phyloP scores from a whole-genome alignment of 2,888 invertebrate genomes.

The Tipula lateralis region DNA sequence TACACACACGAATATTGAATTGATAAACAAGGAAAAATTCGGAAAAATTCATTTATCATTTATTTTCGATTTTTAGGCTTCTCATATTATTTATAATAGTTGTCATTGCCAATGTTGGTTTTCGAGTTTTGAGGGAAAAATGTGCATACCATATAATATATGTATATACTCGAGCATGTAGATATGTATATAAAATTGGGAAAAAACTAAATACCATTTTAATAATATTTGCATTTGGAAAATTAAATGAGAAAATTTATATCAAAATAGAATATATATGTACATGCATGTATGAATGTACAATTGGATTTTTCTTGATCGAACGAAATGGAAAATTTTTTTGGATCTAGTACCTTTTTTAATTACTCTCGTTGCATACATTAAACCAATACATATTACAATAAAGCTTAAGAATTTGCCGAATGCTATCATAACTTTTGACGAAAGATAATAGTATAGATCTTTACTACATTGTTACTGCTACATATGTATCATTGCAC shows the following conservation, averaged over 20 bases:
- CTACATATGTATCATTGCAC: not conserved
- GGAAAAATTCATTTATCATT: conserved; percentile 19
- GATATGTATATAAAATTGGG: not conserved
- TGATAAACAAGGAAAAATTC: not conserved
- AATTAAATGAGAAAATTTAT: conserved; percentile 15
- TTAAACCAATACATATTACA: no score
- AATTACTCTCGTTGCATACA: not conserved
- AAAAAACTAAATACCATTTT: conserved; percentile 13
- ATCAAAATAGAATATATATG: not conserved
- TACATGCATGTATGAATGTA: not conserved
- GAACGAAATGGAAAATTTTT: not conserved
- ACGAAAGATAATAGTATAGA: not conserved
- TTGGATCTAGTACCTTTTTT: not conserved
- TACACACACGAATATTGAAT: not conserved
- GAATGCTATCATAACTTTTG: not conserved
- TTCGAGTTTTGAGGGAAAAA: not conserved
- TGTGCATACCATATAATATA: not conserved
- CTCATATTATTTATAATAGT: not conserved
- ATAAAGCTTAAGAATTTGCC: not conserved
- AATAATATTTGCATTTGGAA: conserved; percentile 24
- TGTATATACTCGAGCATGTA: no score
- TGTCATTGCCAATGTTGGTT: not conserved
- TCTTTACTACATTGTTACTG: not conserved
- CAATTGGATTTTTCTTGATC: not conserved
- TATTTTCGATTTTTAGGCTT: conserved; percentile 6